Base-by-base conservation (phyloP, 1,140 invertebrate species). In the Aphidius gifuensis region DNA sequence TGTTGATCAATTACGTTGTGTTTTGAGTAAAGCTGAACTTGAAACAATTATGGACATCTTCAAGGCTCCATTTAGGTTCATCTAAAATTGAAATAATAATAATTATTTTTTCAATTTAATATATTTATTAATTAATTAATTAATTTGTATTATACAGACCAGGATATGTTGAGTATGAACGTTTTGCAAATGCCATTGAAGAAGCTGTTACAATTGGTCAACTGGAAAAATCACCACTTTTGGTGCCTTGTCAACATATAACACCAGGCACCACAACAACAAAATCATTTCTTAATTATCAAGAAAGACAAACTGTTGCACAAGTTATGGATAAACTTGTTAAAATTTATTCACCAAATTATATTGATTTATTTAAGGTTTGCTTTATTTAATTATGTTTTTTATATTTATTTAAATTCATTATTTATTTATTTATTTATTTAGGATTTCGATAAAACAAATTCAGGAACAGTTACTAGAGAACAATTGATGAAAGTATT, bases 271-370 rank as follows among this genome's bases (percentile, higher is more conserved):
- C 86, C 66, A 78, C 82, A 66, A 75, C 82, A 66, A 75, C 82
- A 11, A 79, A 82, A 44, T 87, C 86, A 65, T 89, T 88, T 80
- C 81, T 90, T 6, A 87, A 87, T 78, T 89, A 86, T 67, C 86
- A 89, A 48, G 87, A 90, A 74, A 75, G 88, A 16, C 77, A 77
- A 42, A 75, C 80, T 9, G 79, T 87, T 9, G 83, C 84, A 3
- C 74, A 79, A 40, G 86, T 85, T 2, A 76, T 90, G 57, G 80
- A 85, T 68, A 88, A 88, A 68, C 74, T 90, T 5, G 81, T 85
- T 6, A 51, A 9, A 46, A 11, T 68, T 3, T 82, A 82, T 48
- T 82, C 83, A 39, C 85, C 85, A 0, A 87, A 89, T 64, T 81
- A 87, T 51, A 75, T 87, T 11, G 85, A 87, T 46, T 84, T 89